Conservation (phyloP, 1,140 invertebrate genomes). For the Telenomus remus region DNA sequence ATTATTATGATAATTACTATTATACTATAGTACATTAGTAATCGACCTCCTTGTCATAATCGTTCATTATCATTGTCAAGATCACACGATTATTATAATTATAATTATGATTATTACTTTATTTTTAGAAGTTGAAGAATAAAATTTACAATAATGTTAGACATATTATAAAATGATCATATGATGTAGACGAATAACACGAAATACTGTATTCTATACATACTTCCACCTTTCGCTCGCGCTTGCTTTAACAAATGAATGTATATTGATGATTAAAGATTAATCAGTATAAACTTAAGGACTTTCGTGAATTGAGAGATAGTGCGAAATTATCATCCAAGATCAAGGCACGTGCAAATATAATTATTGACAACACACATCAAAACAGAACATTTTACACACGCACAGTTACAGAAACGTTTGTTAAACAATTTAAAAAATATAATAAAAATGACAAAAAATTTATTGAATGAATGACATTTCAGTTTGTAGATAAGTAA, state of each 20-base stretch:
- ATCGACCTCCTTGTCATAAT: constrained; percentile 52
- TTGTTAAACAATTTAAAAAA: constrained; percentile 27
- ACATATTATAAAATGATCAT: constrained; percentile 59
- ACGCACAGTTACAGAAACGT: constrained; percentile 53
- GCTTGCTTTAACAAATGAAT: constrained; percentile 71
- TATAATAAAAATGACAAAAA: neutral
- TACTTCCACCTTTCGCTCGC: constrained; percentile 64
- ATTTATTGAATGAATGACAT: constrained; percentile 42
- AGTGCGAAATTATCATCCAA: constrained; percentile 47
- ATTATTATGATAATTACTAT: too few species aligned
- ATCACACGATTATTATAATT: constrained; percentile 56
- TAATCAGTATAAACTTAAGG: constrained; percentile 58
- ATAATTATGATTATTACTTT: constrained; percentile 60
- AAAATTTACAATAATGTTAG: constrained; percentile 69
- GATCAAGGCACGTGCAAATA: constrained; percentile 28
- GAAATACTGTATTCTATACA: constrained; percentile 68
- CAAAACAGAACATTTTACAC: constrained; percentile 57
- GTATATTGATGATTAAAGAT: constrained; percentile 64
- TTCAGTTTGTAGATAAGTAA: constrained; percentile 74
- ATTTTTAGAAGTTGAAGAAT: constrained; percentile 66
- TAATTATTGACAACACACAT: constrained; percentile 28
- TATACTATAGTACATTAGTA: neutral
- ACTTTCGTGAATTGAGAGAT: constrained; percentile 39
- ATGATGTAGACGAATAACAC: constrained; percentile 64
- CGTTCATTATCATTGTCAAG: constrained; percentile 31